Evolutionary conservation across 2,888 invertebrate species (phyloP).

Genomic region (Acrobasis consociella): DNA sequence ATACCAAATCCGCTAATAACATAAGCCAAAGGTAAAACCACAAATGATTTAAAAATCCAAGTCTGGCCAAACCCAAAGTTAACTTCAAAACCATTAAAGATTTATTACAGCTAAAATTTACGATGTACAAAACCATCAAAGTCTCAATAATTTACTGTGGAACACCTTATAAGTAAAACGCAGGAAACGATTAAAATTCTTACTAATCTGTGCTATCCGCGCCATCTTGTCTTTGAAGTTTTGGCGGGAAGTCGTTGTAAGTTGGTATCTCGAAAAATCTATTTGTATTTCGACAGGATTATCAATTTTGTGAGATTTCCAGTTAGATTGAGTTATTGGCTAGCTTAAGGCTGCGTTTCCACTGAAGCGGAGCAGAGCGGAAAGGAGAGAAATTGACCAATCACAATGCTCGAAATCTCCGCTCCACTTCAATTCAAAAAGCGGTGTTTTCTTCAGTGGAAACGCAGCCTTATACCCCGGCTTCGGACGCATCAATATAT

Average conservation of each 20-base stretch:
- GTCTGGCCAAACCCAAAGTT: too few species aligned
- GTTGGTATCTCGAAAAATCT: not conserved
- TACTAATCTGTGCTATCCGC: constrained; percentile 30
- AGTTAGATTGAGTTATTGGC: not conserved
- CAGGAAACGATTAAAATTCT: constrained; percentile 40
- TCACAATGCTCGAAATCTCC: too few species aligned
- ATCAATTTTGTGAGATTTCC: not conserved
- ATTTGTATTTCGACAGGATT: constrained; percentile 2
- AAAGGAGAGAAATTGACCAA: too few species aligned
- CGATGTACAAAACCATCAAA: constrained; percentile 1
- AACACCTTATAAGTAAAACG: constrained; percentile 11
- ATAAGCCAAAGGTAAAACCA: too few species aligned
- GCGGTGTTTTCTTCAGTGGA: too few species aligned
- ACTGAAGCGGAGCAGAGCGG: too few species aligned
- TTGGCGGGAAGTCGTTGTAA: constrained; percentile 19
- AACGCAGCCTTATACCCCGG: too few species aligned
- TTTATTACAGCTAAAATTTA: constrained; percentile 4
- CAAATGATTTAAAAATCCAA: too few species aligned
- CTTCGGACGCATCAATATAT: too few species aligned
- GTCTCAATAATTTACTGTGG: not conserved
- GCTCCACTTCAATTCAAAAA: too few species aligned
- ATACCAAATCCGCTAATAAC: too few species aligned
- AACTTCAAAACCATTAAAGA: not conserved
- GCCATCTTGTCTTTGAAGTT: constrained; percentile 27
- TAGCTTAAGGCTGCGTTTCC: too few species aligned